Evolutionary conservation across 2,797 vertebrate genomes (phyloP).

Genomic region (Oreonectes daqikongensis): DNA sequence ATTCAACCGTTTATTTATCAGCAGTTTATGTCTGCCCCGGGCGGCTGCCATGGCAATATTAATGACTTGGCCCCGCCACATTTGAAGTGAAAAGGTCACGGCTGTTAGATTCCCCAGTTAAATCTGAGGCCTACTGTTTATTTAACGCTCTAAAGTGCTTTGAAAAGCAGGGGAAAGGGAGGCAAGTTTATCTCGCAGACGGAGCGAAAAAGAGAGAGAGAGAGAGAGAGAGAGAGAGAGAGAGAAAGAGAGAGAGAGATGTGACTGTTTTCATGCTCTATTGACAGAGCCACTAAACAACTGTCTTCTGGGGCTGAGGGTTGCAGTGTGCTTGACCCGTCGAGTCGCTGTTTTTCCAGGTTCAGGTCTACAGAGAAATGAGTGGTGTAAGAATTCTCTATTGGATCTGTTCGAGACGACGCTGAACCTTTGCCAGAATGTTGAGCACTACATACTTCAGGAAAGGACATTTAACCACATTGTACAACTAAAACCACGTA

Average conservation of each 20-base stretch:
- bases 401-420: not conserved
- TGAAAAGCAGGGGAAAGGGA: conserved; percentile 12
- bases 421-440: not conserved
- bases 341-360: not conserved
- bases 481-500: too few relatives aligned
- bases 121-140: conserved; percentile 63
- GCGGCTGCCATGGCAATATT: conserved; percentile 78
- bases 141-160: conserved; percentile 45
- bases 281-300: conserved; percentile 29
- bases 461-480: too few relatives aligned
- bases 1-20: conserved; percentile 87
- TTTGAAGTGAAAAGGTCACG: conserved; percentile 81
- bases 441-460: not conserved
- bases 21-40: conserved; percentile 83
- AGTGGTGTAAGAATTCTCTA: not conserved
- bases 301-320: conserved; percentile 25
- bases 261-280: conserved; percentile 26
- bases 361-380: not conserved
- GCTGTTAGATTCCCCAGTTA: conserved; percentile 65
- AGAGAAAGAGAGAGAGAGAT: conserved; percentile 47
- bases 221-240: conserved; percentile 45
- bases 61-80: conserved; percentile 76
- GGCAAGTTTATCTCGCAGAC: conserved; percentile 49
- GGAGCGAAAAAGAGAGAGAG: conserved; percentile 47
- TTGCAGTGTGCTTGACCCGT: not conserved